Evolutionary conservation across 2,797 vertebrate species (phyloP).

Genomic region (Pangasius sanitwongsei): DNA sequence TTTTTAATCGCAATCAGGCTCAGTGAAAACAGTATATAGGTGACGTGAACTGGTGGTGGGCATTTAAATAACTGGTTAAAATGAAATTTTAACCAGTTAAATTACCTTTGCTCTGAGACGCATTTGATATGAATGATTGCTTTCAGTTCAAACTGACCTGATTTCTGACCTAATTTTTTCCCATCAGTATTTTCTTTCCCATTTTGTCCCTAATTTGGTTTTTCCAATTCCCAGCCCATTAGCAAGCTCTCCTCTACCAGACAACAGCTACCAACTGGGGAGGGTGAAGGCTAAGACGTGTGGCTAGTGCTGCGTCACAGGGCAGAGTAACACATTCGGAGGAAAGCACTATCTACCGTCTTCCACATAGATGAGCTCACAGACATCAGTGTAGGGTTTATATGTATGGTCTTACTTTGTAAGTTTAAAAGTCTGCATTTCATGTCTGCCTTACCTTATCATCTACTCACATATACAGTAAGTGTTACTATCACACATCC

Average conservation of each 20-base stretch:
- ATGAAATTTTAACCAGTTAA: not conserved
- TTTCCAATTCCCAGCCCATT: not conserved
- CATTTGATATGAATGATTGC: not conserved
- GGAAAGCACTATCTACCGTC: not conserved
- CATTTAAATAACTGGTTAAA: not conserved
- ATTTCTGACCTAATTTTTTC: constrained; percentile 73
- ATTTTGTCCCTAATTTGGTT: not conserved
- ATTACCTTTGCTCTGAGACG: not conserved
- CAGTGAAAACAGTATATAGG: not conserved
- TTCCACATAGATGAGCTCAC: not conserved
- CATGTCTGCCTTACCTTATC: not conserved
- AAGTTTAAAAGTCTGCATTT: not conserved
- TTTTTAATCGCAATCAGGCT: not conserved
- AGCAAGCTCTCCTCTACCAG: not conserved
- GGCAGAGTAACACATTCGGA: not conserved
- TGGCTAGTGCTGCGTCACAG: not conserved
- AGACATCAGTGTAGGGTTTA: not conserved
- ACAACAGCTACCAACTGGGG: not conserved
- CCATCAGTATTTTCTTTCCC: constrained; percentile 64
- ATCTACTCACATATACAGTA: not conserved
- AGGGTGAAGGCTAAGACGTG: not conserved
- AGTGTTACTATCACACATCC: not conserved
- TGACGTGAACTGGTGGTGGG: not conserved
- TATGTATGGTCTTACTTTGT: not conserved
- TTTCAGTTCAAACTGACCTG: not conserved